phyloP scores from a whole-genome alignment of 2,113 vertebrate genomes.

The Bos javanicus region DNA sequence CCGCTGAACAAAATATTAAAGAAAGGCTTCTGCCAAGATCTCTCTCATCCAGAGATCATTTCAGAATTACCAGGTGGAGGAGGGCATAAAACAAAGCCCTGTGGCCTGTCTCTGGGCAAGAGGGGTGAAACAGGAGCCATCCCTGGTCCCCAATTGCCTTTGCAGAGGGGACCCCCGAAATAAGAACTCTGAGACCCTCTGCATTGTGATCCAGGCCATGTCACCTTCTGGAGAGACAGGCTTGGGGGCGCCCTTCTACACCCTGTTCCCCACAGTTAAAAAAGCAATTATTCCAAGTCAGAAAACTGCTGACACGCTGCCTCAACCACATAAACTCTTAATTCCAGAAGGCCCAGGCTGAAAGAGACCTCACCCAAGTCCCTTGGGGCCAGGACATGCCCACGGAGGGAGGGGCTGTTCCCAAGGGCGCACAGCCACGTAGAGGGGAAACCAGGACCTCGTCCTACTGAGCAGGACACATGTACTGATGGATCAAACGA shows the following conservation, averaged over 20 bases:
- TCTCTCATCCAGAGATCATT: background rate
- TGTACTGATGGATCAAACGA: background rate
- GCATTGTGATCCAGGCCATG: background rate
- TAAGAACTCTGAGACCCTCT: background rate
- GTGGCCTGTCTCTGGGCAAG: background rate
- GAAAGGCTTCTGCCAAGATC: background rate
- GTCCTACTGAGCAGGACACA: background rate
- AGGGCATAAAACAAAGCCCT: background rate
- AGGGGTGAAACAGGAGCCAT: too few relatives aligned
- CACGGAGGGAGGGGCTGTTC: fast-evolving
- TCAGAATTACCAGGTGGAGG: background rate
- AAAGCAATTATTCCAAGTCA: background rate
- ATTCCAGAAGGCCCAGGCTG: background rate
- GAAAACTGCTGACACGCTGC: background rate
- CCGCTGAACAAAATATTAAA: background rate
- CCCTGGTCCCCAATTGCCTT: background rate
- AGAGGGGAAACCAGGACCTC: background rate
- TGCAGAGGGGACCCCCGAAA: background rate
- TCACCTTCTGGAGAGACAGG: background rate
- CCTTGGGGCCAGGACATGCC: fast-evolving
- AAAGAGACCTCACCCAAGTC: background rate
- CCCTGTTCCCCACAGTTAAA: background rate
- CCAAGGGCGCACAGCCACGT: background rate
- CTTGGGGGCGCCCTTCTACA: background rate
- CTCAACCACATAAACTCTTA: background rate